Evolutionary conservation across 2,888 invertebrate species (phyloP).

Genomic region (Microchrysa polita): DNA sequence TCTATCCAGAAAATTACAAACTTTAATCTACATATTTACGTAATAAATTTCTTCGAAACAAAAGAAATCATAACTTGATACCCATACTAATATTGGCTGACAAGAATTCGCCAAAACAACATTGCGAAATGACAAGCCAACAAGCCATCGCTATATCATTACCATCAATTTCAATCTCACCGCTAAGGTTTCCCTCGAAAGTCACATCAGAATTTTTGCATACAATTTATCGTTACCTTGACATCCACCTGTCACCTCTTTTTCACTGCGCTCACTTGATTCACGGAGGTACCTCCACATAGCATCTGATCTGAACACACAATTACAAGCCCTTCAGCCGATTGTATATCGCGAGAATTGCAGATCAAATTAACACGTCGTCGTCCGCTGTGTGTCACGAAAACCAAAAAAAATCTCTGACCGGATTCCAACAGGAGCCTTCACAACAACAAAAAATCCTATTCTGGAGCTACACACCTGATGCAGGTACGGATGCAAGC

Average conservation of each 20-base stretch:
- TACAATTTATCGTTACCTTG: not conserved
- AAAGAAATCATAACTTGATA: too few species aligned
- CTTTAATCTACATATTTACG: too few species aligned
- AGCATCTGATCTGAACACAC: not conserved
- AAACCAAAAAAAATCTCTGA: slow-evolving; percentile 14
- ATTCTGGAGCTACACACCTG: slow-evolving; percentile 26
- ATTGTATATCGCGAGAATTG: slow-evolving; percentile 17
- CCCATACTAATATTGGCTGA: too few species aligned
- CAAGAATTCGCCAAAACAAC: too few species aligned
- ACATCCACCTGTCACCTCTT: slow-evolving; percentile 9
- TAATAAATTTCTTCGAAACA: too few species aligned
- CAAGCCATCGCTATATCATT: too few species aligned
- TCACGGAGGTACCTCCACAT: too few species aligned
- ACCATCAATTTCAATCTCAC: too few species aligned
- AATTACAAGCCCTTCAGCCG: not conserved
- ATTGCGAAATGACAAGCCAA: too few species aligned
- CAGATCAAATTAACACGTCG: slow-evolving; percentile 31
- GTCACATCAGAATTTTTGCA: not conserved
- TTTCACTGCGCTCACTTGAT: too few species aligned
- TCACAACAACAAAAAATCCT: not conserved
- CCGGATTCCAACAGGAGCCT: slow-evolving; percentile 14
- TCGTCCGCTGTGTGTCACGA: too few species aligned
- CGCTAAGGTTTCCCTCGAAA: not conserved
- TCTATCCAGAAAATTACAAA: too few species aligned
- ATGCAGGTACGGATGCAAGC: slow-evolving; percentile 1